Evolutionary conservation across 2,888 invertebrate species (phyloP).

Genomic region (Andrena chrysosceles): DNA sequence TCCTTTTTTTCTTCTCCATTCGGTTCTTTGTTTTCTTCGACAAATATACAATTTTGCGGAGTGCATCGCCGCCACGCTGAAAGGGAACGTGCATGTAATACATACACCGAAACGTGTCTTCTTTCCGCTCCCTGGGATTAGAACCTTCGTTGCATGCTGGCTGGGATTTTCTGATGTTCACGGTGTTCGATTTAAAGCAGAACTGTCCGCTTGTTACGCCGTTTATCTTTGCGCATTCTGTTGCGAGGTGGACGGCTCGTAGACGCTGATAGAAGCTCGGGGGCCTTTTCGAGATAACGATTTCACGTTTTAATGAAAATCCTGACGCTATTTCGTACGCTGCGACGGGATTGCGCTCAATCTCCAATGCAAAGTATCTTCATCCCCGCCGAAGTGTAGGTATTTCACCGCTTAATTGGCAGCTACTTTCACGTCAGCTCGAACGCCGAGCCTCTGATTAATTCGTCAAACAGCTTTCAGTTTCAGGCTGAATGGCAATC

Average conservation of each 20-base stretch:
- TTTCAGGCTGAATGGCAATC: conserved; percentile 3
- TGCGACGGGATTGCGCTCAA: conserved; percentile 9
- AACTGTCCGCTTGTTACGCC: neutral
- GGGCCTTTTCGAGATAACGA: neutral
- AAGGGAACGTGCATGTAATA: neutral
- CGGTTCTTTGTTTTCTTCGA: neutral
- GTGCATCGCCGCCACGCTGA: neutral
- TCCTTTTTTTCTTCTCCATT: too few relatives aligned
- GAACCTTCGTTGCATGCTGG: neutral
- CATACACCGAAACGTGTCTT: neutral
- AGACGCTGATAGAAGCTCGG: neutral
- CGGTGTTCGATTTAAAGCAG: conserved; percentile 23
- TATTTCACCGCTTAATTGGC: neutral
- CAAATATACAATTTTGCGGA: neutral
- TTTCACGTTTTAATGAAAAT: neutral
- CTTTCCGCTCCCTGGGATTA: neutral
- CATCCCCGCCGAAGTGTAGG: neutral
- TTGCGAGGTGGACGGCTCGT: neutral
- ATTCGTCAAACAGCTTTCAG: conserved; percentile 12
- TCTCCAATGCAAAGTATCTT: conserved; percentile 1
- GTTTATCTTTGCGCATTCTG: neutral
- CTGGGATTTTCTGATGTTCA: neutral
- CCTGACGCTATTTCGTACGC: neutral
- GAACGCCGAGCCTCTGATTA: conserved; percentile 5
- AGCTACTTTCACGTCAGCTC: neutral